Conservation (phyloP, 2,888 invertebrate species). For the Coleophora deauratella region DNA sequence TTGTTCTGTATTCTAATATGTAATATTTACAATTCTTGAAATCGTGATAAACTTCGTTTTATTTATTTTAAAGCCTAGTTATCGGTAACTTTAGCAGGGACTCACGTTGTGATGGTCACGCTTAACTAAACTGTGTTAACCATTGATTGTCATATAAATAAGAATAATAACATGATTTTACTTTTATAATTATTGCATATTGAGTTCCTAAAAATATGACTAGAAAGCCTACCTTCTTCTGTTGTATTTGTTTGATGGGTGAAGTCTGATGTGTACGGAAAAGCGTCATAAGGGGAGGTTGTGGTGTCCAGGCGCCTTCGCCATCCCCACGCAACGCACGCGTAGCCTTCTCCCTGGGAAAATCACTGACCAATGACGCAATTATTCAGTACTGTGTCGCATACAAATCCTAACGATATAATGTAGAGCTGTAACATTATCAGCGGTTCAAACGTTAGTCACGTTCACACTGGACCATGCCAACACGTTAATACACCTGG, state of each 20-base stretch:
- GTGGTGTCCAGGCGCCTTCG: slow-evolving; percentile 76
- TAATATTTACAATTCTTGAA: too few species aligned
- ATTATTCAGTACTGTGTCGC: slow-evolving; percentile 16
- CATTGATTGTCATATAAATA: too few species aligned
- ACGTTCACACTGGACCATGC: background rate
- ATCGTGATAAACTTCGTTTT: too few species aligned
- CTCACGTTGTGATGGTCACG: too few species aligned
- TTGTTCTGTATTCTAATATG: too few species aligned
- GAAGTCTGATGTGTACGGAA: slow-evolving; percentile 82
- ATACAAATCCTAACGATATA: background rate
- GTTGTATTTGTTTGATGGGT: slow-evolving; percentile 79
- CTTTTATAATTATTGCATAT: too few species aligned
- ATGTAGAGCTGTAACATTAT: background rate
- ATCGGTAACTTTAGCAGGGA: too few species aligned
- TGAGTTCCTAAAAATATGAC: too few species aligned
- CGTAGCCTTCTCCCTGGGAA: slow-evolving; percentile 62
- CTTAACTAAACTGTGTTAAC: too few species aligned
- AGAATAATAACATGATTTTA: too few species aligned
- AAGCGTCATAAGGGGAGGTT: slow-evolving; percentile 84
- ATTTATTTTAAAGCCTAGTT: too few species aligned
- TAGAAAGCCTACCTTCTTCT: slow-evolving; percentile 76
- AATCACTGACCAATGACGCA: slow-evolving; percentile 48
- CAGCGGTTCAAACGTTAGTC: background rate
- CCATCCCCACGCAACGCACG: slow-evolving; percentile 34
- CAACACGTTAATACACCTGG: too few species aligned